phyloP scores from a whole-genome alignment of 2,888 invertebrate genomes.

The Hipparchia sbordonii region DNA sequence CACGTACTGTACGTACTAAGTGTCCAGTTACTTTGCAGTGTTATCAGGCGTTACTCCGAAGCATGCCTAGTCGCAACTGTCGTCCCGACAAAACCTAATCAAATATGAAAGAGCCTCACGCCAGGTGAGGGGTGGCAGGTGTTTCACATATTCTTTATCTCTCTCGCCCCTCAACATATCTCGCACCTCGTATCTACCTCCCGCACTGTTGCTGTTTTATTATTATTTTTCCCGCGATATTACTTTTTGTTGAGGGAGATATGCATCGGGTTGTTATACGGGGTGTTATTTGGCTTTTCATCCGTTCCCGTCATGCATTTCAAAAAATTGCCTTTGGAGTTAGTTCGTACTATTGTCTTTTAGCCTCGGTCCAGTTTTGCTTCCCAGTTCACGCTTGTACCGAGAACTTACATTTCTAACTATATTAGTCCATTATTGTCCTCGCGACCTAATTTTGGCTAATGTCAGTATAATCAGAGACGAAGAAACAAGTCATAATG shows the following conservation, averaged over 20 bases:
- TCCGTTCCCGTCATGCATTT: slow-evolving; percentile 60
- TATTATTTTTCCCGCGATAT: slow-evolving; percentile 64
- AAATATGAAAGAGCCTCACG: slow-evolving; percentile 70
- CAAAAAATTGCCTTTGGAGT: slow-evolving; percentile 65
- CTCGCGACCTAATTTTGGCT: too few relatives aligned
- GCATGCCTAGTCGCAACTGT: slow-evolving; percentile 62
- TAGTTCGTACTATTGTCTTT: slow-evolving; percentile 59
- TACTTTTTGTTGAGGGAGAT: slow-evolving; percentile 63
- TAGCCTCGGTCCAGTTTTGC: slow-evolving; percentile 58
- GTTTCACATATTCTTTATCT: slow-evolving; percentile 64
- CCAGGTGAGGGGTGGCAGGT: slow-evolving; percentile 77
- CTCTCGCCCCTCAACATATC: slow-evolving; percentile 54
- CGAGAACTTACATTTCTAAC: slow-evolving; percentile 31
- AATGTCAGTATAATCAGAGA: too few relatives aligned
- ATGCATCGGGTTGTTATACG: slow-evolving; percentile 63
- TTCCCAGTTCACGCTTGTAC: slow-evolving; percentile 43
- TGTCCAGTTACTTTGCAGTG: slow-evolving; percentile 29
- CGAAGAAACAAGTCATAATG: too few relatives aligned
- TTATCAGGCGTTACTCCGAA: slow-evolving; percentile 40
- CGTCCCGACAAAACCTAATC: slow-evolving; percentile 73
- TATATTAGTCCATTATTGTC: too few relatives aligned
- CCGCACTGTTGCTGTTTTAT: slow-evolving; percentile 49
- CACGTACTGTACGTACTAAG: slow-evolving; percentile 13
- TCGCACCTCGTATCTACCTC: slow-evolving; percentile 41
- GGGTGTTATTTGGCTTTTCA: slow-evolving; percentile 64